phyloP scores from a whole-genome alignment of 2,797 vertebrate species.

The Scolopax rusticola region DNA sequence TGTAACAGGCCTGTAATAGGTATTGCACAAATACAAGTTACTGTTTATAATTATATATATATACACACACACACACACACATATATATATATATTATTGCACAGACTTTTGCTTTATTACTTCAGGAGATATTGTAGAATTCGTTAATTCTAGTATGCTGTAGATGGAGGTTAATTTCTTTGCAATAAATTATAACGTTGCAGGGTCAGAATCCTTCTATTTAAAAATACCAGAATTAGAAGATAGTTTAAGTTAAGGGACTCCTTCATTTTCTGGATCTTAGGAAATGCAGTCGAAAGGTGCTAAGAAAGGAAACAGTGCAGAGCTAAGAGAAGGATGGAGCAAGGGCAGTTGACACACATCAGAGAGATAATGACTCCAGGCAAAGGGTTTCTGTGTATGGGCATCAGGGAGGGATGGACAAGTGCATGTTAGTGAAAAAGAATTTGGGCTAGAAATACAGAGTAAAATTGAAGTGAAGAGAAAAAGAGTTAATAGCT shows the following conservation, averaged over 20 bases:
- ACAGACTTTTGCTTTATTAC: neutral
- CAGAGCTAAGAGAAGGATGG: neutral
- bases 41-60: neutral
- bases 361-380: neutral
- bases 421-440: neutral
- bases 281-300: neutral
- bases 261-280: neutral
- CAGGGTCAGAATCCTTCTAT: neutral
- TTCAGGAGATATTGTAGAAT: neutral
- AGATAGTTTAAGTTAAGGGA: neutral
- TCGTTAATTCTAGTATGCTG: neutral
- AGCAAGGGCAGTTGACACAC: neutral
- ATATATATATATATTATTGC: neutral
- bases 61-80: too few relatives aligned
- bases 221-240: neutral
- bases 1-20: neutral
- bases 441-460: neutral
- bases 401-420: neutral
- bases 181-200: neutral
- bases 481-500: neutral
- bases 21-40: neutral
- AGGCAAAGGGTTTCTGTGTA: neutral
- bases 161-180: conserved; percentile 36
- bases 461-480: neutral
- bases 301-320: neutral